Conservation (phyloP, 2,797 vertebrate species). For the Lepidocolaptes lacrymiger region DNA sequence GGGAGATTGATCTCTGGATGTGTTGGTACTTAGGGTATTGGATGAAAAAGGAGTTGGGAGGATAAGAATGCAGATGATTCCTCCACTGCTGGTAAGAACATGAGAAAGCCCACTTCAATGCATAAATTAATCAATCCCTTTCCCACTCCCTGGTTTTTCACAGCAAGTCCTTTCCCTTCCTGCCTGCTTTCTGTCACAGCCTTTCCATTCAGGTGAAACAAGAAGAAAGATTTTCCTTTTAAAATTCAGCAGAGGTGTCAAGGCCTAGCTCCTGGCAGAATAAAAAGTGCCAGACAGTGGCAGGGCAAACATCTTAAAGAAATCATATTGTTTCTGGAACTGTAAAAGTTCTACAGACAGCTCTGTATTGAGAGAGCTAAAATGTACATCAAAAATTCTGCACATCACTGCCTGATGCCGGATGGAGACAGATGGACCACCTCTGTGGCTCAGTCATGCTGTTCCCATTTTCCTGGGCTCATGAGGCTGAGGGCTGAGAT, state of each 20-base stretch:
- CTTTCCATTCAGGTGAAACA: constrained; percentile 28
- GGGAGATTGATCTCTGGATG: background rate
- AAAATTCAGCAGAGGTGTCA: constrained; percentile 42
- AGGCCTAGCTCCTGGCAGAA: constrained; percentile 28
- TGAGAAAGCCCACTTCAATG: background rate
- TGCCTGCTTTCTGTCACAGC: background rate
- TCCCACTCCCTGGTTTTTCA: background rate
- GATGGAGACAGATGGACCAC: background rate
- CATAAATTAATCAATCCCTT: background rate
- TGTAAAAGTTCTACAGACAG: background rate
- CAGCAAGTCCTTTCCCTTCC: background rate
- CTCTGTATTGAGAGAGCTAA: background rate
- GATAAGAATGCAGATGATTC: background rate
- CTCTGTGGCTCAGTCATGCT: background rate
- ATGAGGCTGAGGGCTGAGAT: background rate
- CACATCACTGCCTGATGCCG: background rate
- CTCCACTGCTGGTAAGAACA: background rate
- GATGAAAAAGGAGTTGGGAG: background rate
- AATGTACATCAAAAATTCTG: background rate
- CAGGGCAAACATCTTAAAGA: constrained; percentile 30
- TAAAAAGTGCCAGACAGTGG: constrained; percentile 46
- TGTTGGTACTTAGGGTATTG: background rate
- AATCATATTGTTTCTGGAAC: constrained; percentile 34
- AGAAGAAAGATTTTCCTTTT: constrained; percentile 32
- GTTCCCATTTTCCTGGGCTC: background rate